phyloP scores from a whole-genome alignment of 1,140 invertebrate genomes.

The Pantala flavescens region DNA sequence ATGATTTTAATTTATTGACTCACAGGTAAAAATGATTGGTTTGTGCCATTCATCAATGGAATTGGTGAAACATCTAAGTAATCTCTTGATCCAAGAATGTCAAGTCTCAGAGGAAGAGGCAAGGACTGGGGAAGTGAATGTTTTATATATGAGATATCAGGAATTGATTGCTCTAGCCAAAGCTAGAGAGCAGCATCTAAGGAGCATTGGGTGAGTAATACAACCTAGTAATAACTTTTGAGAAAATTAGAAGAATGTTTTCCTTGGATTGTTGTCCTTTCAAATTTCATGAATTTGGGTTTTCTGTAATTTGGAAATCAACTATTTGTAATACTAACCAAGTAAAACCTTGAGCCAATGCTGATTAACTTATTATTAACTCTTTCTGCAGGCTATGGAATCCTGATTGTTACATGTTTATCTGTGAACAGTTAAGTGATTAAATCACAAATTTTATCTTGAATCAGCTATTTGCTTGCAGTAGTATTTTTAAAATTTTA shows the following conservation, averaged over 20 bases:
- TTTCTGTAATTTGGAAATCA: too few species aligned
- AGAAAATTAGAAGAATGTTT: background rate
- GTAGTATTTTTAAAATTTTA: too few species aligned
- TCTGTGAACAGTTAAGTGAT: slow-evolving; percentile 24
- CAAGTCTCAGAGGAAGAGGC: slow-evolving; percentile 53
- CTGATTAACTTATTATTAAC: background rate
- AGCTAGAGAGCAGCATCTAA: slow-evolving; percentile 58
- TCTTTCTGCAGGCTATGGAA: slow-evolving; percentile 23
- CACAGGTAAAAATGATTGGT: slow-evolving; percentile 50
- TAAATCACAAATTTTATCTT: background rate
- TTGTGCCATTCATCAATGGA: slow-evolving; percentile 63
- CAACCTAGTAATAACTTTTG: background rate
- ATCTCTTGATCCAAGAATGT: slow-evolving; percentile 60
- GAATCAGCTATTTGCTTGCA: too few species aligned
- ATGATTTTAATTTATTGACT: background rate
- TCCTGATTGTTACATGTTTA: slow-evolving; percentile 23
- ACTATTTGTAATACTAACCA: too few species aligned
- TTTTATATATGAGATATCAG: slow-evolving; percentile 54
- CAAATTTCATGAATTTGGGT: too few species aligned
- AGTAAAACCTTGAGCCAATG: too few species aligned
- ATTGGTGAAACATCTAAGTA: slow-evolving; percentile 64
- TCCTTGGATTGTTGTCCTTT: background rate
- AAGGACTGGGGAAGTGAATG: slow-evolving; percentile 51
- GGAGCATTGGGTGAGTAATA: slow-evolving; percentile 51
- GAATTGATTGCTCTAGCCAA: slow-evolving; percentile 57